Conservation (phyloP, 2,797 vertebrate species). For the Megalops cyprinoides region DNA sequence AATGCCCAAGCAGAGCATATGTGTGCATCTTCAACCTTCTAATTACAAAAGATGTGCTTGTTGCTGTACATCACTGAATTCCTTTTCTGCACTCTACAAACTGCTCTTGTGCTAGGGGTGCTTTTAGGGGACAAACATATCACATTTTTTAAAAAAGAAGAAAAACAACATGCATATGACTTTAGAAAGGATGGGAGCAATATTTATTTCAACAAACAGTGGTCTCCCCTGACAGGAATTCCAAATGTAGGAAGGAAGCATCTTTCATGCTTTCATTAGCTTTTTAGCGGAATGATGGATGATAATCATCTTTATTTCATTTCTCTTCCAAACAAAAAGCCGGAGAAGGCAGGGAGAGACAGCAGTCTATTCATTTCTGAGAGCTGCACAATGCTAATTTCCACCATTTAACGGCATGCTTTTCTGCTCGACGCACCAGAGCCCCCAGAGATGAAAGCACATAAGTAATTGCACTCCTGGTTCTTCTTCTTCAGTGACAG, state of each 20-base stretch:
- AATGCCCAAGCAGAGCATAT: neutral
- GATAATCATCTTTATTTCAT: slow-evolving; percentile 94
- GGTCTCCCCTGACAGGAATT: slow-evolving; percentile 79
- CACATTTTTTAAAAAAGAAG: neutral
- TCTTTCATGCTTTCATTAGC: slow-evolving; percentile 84
- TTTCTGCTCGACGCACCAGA: slow-evolving; percentile 99
- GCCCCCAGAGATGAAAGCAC: slow-evolving; percentile 98
- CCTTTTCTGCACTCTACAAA: neutral
- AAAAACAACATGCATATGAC: neutral
- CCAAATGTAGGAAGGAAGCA: slow-evolving; percentile 81
- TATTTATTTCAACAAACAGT: slow-evolving; percentile 25
- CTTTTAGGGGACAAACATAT: neutral
- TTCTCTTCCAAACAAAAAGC: slow-evolving; percentile 67
- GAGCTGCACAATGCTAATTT: slow-evolving; percentile 98
- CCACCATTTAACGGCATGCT: slow-evolving; percentile 98
- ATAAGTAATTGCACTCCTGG: slow-evolving; percentile 99
- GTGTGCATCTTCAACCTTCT: neutral
- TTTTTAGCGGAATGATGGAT: slow-evolving; percentile 86
- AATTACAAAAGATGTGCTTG: neutral
- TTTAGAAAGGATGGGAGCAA: neutral
- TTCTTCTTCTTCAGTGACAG: slow-evolving; percentile 99
- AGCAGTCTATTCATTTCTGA: slow-evolving; percentile 89
- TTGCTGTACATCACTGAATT: neutral
- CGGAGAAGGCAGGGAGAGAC: slow-evolving; percentile 61
- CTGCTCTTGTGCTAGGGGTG: neutral